Evolutionary conservation across 2,888 invertebrate species (phyloP).

Genomic region (Sarcophaga carnaria): DNA sequence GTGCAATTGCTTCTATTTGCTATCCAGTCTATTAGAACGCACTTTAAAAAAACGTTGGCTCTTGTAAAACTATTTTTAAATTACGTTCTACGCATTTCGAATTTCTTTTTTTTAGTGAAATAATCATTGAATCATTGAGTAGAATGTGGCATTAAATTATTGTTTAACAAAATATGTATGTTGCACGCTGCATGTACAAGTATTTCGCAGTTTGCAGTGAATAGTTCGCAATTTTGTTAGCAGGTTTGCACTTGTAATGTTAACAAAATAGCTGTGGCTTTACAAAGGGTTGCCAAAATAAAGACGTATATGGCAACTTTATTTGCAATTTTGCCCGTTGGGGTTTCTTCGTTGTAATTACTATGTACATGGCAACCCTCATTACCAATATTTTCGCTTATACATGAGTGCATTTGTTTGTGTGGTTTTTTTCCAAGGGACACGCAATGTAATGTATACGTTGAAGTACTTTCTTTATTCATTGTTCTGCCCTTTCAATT

Average conservation of each 20-base stretch:
- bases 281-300: not conserved
- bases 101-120: conserved; percentile 6
- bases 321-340: too few species aligned
- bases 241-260: conserved; percentile 42
- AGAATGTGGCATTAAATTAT: conserved; percentile 53
- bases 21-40: conserved; percentile 25
- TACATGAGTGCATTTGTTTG: not conserved
- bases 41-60: conserved; percentile 37
- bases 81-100: conserved; percentile 37
- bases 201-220: conserved; percentile 42
- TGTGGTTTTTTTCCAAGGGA: not conserved
- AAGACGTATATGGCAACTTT: too few species aligned
- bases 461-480: not conserved
- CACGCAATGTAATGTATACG: conserved; percentile 32
- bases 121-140: not conserved
- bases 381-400: too few species aligned
- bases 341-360: too few species aligned
- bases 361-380: not conserved
- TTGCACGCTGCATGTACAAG: conserved; percentile 10
- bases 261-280: not conserved
- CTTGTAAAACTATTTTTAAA: not conserved
- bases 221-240: conserved; percentile 50
- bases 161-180: conserved; percentile 41
- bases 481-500: not conserved
- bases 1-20: not conserved